Evolutionary conservation across 2,113 vertebrate genomes (phyloP).

Genomic region (Myocastor coypus): DNA sequence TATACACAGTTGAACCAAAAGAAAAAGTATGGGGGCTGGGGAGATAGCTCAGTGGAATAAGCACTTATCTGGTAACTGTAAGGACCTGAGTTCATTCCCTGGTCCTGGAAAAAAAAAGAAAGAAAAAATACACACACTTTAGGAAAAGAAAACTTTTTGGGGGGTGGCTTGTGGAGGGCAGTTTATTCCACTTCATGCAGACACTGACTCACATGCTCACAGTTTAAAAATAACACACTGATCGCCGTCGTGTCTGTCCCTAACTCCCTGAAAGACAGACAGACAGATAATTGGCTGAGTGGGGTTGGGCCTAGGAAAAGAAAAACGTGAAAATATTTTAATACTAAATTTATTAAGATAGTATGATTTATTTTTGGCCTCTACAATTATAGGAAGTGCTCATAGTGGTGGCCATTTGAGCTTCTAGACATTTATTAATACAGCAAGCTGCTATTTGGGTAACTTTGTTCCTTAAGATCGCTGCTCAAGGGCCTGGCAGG

Average conservation of each 20-base stretch:
- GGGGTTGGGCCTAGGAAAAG: neutral
- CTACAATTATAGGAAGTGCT: neutral
- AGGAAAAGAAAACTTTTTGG: neutral
- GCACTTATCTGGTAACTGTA: no score
- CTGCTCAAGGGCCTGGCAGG: no score
- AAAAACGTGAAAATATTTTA: neutral
- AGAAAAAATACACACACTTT: neutral
- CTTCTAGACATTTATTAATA: neutral
- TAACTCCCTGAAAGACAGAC: conserved; percentile 63
- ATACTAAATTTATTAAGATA: neutral
- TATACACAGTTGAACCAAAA: neutral
- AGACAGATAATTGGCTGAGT: conserved; percentile 52
- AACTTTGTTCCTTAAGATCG: neutral
- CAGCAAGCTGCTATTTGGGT: neutral
- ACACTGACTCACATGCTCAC: conserved; percentile 66
- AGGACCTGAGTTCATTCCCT: no score
- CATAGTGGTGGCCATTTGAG: neutral
- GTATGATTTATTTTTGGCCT: neutral
- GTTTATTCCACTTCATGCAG: conserved; percentile 84
- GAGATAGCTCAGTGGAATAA: no score
- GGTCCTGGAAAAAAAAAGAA: neutral
- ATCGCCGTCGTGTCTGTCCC: conserved; percentile 66
- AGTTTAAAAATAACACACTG: conserved; percentile 81
- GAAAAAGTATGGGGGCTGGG: no score
- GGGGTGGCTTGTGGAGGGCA: conserved; percentile 8